These are phyloP conservation scores for Rhineura floridana DNA, from an alignment of 2,113 vertebrate genomes.

Conservation along the genomic window DNA sequence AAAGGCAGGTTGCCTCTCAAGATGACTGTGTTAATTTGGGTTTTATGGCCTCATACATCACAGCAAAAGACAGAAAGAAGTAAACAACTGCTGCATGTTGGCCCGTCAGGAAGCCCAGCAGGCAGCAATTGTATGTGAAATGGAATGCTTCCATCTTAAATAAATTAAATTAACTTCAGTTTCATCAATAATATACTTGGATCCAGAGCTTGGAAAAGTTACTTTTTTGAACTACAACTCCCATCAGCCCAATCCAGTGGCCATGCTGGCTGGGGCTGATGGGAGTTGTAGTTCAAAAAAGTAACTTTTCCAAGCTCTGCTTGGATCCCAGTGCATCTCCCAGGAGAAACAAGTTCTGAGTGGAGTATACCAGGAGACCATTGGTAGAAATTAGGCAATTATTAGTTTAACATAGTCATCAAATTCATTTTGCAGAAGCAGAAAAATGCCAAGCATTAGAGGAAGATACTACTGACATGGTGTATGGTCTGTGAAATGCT, in stretches of 20 bases:
- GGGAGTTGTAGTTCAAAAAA: too few species aligned
- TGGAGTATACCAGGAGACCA: slow-evolving; percentile 31
- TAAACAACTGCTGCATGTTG: slow-evolving; percentile 58
- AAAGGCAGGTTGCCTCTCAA: slow-evolving; percentile 78
- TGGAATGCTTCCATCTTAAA: slow-evolving; percentile 80
- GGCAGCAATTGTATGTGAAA: slow-evolving; percentile 79
- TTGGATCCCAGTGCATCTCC: slow-evolving; percentile 46
- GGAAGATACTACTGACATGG: slow-evolving; percentile 3
- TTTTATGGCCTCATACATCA: slow-evolving; percentile 87
- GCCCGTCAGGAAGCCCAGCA: slow-evolving; percentile 63
- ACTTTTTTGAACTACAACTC: too few species aligned
- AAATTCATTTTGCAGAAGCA: slow-evolving; percentile 47
- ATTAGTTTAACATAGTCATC: slow-evolving; percentile 61
- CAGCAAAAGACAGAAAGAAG: slow-evolving; percentile 62
- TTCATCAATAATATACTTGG: slow-evolving; percentile 70
- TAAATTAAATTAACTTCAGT: slow-evolving; percentile 84
- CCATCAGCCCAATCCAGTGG: too few species aligned
- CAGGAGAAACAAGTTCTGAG: slow-evolving; percentile 44
- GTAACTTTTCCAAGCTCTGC: too few species aligned
- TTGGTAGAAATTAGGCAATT: slow-evolving; percentile 54
- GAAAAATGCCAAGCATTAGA: background rate
- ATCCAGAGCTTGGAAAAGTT: too few species aligned
- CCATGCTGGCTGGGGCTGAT: too few species aligned
- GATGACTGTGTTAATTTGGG: slow-evolving; percentile 86
- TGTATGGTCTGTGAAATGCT: background rate